A percentile compares a stretch with the other conserved stretches of the same genome.
Evolutionary conservation across 2,888 invertebrate species (phyloP).

Genomic region (Abrostola triplasia): DNA sequence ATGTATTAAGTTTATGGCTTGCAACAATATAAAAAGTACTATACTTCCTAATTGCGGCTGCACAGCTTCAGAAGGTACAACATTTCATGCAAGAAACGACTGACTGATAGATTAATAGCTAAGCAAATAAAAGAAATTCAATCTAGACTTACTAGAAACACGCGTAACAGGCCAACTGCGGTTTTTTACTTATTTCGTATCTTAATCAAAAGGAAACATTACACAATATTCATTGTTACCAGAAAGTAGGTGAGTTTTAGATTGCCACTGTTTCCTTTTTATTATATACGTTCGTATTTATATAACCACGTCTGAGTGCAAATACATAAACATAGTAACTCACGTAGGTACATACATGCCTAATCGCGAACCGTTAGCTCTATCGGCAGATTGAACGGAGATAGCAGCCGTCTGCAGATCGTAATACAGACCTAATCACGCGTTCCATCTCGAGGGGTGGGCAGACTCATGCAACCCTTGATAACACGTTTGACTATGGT

Average conservation of each 20-base stretch:
- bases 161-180: conserved; percentile 26
- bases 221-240: conserved; percentile 34
- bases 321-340: conserved; percentile 1
- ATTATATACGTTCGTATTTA: conserved; percentile 23
- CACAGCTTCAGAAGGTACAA: too few species aligned
- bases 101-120: too few species aligned
- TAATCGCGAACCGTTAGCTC: conserved; percentile 18
- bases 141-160: conserved; percentile 3
- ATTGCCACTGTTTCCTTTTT: not conserved
- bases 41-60: too few species aligned
- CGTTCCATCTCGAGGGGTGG: not conserved
- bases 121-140: not conserved
- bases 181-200: conserved; percentile 13
- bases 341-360: not conserved
- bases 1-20: too few species aligned
- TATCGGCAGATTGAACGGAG: conserved; percentile 30
- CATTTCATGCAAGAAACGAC: too few species aligned
- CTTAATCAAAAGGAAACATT: conserved; percentile 29
- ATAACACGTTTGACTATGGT: not conserved
- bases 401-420: conserved; percentile 21
- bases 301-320: conserved; percentile 20
- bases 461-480: not conserved
- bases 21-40: too few species aligned
- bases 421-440: conserved; percentile 14
- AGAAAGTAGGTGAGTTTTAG: conserved; percentile 4